Evolutionary conservation across 2,888 invertebrate genomes (phyloP).

Genomic region (Muscina levida): DNA sequence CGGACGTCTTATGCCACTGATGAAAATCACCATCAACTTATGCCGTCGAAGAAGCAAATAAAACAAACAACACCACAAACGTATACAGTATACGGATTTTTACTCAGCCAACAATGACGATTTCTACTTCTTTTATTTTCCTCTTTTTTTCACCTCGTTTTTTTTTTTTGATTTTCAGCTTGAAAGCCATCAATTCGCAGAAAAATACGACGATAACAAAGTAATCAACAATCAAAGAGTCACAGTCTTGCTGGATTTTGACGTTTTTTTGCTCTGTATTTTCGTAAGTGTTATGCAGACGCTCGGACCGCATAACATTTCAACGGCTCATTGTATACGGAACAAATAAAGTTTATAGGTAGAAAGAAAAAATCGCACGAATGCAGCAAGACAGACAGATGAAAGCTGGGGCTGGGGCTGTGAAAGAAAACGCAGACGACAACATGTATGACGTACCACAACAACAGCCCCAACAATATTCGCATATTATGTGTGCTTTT

Average conservation of each 20-base stretch:
- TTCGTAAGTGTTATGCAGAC: neutral
- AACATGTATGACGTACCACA: slow-evolving; percentile 2
- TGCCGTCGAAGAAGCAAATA: neutral
- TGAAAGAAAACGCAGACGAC: slow-evolving; percentile 29
- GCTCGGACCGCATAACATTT: slow-evolving; percentile 50
- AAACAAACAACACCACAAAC: slow-evolving; percentile 15
- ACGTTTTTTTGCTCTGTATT: slow-evolving; percentile 1
- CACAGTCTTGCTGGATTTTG: slow-evolving; percentile 47
- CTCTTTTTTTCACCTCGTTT: slow-evolving; percentile 9
- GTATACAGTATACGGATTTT: neutral
- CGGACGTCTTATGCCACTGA: slow-evolving; percentile 29
- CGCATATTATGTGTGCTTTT: neutral
- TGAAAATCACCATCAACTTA: slow-evolving; percentile 19
- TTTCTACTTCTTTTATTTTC: slow-evolving; percentile 25
- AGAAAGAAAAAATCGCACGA: slow-evolving; percentile 18
- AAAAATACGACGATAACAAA: slow-evolving; percentile 70
- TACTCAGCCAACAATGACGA: slow-evolving; percentile 31
- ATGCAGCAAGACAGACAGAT: slow-evolving; percentile 15
- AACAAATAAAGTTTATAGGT: slow-evolving; percentile 51
- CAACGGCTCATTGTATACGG: slow-evolving; percentile 50
- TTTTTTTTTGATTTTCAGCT: slow-evolving; percentile 47
- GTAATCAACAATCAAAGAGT: slow-evolving; percentile 73
- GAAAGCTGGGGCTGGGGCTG: slow-evolving; percentile 5
- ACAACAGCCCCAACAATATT: slow-evolving; percentile 45
- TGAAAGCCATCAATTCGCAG: slow-evolving; percentile 59